These are phyloP conservation scores for Micropoecilia bifurca DNA, from an alignment of 2,797 vertebrate species.

Conservation along the genomic window DNA sequence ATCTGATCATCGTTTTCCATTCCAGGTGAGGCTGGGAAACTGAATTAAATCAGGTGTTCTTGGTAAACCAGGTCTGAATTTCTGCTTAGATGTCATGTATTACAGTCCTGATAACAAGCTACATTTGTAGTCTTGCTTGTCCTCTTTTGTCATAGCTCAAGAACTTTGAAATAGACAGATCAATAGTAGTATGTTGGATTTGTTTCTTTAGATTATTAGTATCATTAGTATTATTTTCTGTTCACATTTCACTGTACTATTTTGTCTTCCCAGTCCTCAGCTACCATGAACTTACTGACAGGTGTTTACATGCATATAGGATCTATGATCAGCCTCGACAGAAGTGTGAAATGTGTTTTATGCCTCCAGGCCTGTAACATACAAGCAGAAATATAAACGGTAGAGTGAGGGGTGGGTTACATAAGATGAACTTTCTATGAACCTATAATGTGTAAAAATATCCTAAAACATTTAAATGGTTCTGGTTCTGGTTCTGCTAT, in stretches of 20 bases:
- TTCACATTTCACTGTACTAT: not conserved
- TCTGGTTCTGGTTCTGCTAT: too few species aligned
- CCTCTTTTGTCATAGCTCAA: too few species aligned
- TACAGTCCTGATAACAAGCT: too few species aligned
- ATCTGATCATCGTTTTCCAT: too few species aligned
- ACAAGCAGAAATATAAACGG: conserved; percentile 1
- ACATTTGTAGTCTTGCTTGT: too few species aligned
- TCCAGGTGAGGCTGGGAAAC: too few species aligned
- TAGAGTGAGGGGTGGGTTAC: not conserved
- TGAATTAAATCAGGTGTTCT: too few species aligned
- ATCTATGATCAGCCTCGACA: conserved; percentile 1
- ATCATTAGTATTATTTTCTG: not conserved
- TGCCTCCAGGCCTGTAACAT: not conserved
- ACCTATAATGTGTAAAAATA: conserved; percentile 19
- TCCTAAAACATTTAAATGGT: not conserved
- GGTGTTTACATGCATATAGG: not conserved
- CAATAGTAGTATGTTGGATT: too few species aligned
- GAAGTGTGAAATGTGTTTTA: not conserved
- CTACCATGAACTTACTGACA: not conserved
- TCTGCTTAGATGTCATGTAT: too few species aligned
- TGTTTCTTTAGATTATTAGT: too few species aligned
- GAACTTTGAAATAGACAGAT: too few species aligned
- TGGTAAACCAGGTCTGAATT: too few species aligned
- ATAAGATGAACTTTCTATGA: not conserved
- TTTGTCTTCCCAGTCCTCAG: not conserved